phyloP scores from a whole-genome alignment of 2,888 invertebrate species.

The Scaptomyza cyrtandrae region DNA sequence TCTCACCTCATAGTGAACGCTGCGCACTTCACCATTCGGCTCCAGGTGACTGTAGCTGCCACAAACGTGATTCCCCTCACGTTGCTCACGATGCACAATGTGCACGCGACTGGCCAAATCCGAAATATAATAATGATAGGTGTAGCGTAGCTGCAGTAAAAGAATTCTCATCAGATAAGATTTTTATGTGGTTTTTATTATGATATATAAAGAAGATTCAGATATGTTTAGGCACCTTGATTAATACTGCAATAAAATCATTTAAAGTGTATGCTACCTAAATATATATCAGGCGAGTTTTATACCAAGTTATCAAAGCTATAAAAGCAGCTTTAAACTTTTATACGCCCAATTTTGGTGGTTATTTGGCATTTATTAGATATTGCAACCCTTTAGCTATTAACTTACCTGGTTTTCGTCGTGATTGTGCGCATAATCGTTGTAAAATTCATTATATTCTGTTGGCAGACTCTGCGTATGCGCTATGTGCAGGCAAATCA shows the following conservation, averaged over 20 bases:
- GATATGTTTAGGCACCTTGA: no score
- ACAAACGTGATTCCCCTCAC: constrained; percentile 73
- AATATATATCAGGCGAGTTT: no score
- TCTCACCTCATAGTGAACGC: constrained; percentile 78
- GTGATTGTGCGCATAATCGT: constrained; percentile 81
- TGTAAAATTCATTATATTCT: constrained; percentile 78
- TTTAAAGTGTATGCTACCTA: no score
- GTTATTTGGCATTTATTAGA: background rate
- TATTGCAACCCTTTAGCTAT: constrained; percentile 41
- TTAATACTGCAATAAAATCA: no score
- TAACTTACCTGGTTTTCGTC: constrained; percentile 77
- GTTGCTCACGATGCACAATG: constrained; percentile 81
- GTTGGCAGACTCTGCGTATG: constrained; percentile 66
- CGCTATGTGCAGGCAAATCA: constrained; percentile 53
- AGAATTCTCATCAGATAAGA: background rate
- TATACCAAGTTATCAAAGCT: no score
- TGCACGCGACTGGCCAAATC: constrained; percentile 76
- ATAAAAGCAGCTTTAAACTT: no score
- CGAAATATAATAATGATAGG: constrained; percentile 80
- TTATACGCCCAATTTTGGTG: no score
- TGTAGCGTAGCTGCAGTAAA: constrained; percentile 71
- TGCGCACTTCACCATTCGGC: constrained; percentile 80
- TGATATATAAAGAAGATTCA: background rate
- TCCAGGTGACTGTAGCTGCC: constrained; percentile 82
- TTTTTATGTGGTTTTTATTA: background rate